Percentiles rank a stretch among this genome's conserved stretches.
phyloP scores from a whole-genome alignment of 37 sponge, comb jelly and placozoan species.

The Bolinopsis microptera region DNA sequence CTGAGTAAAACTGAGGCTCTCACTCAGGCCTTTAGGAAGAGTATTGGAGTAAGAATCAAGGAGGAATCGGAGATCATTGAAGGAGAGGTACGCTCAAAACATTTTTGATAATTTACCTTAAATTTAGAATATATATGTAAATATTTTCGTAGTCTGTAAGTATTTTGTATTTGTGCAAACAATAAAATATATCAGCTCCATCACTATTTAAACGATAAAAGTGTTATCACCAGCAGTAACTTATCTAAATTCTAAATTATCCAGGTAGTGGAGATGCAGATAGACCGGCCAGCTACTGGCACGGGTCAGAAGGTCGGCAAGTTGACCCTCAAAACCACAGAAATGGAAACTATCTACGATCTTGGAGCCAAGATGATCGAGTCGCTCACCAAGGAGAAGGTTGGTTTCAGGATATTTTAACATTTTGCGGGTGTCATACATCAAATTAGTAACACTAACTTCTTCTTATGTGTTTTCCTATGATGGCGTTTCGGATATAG shows the following conservation, averaged over 20 bases:
- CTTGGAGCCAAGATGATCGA: conserved; percentile 98
- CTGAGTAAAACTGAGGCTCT: conserved; percentile 98
- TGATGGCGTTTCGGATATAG: background rate
- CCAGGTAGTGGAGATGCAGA: conserved; percentile 90
- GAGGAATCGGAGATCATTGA: conserved; percentile 99
- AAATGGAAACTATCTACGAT: conserved; percentile 98
- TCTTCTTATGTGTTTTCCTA: background rate
- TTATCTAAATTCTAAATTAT: too few relatives aligned
- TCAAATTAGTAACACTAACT: too few relatives aligned
- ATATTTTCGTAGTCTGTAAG: too few relatives aligned
- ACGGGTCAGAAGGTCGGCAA: conserved; percentile 94
- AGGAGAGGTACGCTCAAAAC: conserved; percentile 74
- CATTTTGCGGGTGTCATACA: background rate
- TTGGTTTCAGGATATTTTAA: conserved; percentile 68
- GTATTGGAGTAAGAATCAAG: conserved; percentile 96
- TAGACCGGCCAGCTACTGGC: conserved; percentile 92
- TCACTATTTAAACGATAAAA: too few relatives aligned
- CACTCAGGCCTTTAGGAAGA: conserved; percentile 90
- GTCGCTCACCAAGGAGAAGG: conserved; percentile 93
- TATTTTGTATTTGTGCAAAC: too few relatives aligned
- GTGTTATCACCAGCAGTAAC: too few relatives aligned
- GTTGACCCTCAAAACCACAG: conserved; percentile 95
- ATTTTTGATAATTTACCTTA: too few relatives aligned
- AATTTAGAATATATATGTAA: too few relatives aligned
- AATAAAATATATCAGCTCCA: too few relatives aligned